Conservation (phyloP, 1,140 invertebrate species). For the Drosophila baimaii region DNA sequence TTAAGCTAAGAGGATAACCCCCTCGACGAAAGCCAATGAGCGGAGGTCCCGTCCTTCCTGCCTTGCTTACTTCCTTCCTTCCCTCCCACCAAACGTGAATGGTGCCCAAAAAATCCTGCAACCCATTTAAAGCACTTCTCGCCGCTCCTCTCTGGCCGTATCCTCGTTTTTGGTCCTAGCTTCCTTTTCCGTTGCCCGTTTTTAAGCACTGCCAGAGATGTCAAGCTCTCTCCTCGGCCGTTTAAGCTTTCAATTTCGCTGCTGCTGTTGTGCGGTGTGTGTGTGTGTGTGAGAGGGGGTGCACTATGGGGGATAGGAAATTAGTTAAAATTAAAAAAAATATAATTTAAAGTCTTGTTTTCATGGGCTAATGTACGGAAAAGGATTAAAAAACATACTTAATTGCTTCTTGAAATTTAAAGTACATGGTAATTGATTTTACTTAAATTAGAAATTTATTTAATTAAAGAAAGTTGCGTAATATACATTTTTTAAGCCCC, state of each 20-base stretch:
- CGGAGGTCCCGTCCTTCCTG: conserved; percentile 6
- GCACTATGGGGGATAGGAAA: not conserved
- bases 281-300: conserved; percentile 22
- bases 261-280: conserved; percentile 24
- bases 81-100: conserved; percentile 13
- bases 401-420: not conserved
- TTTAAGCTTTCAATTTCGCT: conserved; percentile 72
- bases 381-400: not conserved
- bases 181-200: conserved; percentile 39
- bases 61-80: conserved; percentile 14
- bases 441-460: no score
- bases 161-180: conserved; percentile 11
- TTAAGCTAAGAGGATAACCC: conserved; percentile 64
- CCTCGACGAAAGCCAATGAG: conserved; percentile 61
- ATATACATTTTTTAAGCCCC: not conserved
- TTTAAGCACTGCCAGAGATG: conserved; percentile 49
- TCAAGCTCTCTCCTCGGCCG: conserved; percentile 50
- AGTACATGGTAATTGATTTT: no score
- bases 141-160: conserved; percentile 26
- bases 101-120: conserved; percentile 46
- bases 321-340: not conserved
- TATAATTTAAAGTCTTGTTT: no score
- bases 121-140: conserved; percentile 63
- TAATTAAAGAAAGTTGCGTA: no score
- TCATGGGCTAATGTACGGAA: no score